These are phyloP conservation scores for Pachydiplax longipennis DNA, from an alignment of 2,888 invertebrate genomes.

Conservation along the genomic window DNA sequence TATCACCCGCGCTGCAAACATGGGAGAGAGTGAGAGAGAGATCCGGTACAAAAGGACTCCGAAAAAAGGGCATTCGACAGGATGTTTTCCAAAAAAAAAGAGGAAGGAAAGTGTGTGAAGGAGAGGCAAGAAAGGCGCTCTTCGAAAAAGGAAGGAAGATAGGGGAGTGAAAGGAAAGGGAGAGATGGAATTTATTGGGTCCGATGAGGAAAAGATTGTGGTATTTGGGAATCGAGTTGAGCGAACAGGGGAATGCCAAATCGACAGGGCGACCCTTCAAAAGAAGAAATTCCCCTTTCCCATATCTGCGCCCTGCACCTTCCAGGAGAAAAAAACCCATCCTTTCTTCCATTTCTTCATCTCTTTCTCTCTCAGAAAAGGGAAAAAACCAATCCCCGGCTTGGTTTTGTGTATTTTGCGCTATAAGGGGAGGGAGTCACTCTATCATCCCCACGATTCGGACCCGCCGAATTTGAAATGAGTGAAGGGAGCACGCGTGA, in stretches of 20 bases:
- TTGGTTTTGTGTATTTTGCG: background rate
- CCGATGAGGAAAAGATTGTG: constrained; percentile 34
- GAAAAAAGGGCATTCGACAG: no score
- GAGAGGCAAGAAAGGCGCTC: background rate
- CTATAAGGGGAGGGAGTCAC: background rate
- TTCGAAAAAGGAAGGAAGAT: background rate
- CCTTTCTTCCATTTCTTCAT: background rate
- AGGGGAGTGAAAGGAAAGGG: background rate
- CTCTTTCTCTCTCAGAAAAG: background rate
- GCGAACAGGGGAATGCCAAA: constrained; percentile 35
- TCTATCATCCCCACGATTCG: background rate
- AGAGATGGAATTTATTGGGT: constrained; percentile 17
- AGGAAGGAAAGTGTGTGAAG: background rate
- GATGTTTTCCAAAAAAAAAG: no score
- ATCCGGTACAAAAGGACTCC: no score
- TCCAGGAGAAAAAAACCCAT: background rate
- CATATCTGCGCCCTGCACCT: background rate
- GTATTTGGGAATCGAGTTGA: constrained; percentile 18
- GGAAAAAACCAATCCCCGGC: background rate
- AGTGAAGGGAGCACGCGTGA: background rate
- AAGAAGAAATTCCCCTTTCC: background rate
- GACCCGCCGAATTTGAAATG: background rate
- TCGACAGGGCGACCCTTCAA: constrained; percentile 9
- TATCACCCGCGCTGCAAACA: no score
- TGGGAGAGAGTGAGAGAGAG: no score